Percentiles rank a stretch among this genome's conserved stretches.
phyloP scores from a whole-genome alignment of 2,888 invertebrate species.

The Tinea pellionella region DNA sequence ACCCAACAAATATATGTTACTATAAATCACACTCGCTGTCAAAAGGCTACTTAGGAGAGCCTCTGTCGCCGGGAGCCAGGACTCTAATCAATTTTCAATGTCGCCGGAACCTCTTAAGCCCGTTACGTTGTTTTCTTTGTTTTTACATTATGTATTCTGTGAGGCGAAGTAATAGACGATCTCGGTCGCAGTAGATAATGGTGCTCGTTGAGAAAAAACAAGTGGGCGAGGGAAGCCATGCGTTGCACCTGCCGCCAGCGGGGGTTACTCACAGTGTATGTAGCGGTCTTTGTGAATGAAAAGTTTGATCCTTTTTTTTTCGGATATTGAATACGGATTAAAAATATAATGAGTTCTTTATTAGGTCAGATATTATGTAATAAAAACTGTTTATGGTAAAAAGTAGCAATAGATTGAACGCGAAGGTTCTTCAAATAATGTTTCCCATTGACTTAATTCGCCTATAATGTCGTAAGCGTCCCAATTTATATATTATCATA shows the following conservation, averaged over 20 bases:
- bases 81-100: slow-evolving; percentile 16
- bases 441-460: slow-evolving; percentile 8
- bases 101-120: slow-evolving; percentile 9
- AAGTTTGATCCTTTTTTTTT: background rate
- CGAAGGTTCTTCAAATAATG: background rate
- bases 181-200: slow-evolving; percentile 19
- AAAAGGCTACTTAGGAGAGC: background rate
- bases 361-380: background rate
- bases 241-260: slow-evolving; percentile 22
- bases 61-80: background rate
- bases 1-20: background rate
- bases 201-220: slow-evolving; percentile 19
- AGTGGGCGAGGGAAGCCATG: slow-evolving; percentile 18
- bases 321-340: background rate
- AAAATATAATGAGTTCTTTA: background rate
- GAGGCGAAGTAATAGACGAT: slow-evolving; percentile 19
- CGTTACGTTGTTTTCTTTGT: slow-evolving; percentile 6
- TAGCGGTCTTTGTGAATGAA: background rate
- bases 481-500: slow-evolving; percentile 6
- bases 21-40: background rate
- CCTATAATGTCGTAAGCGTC: background rate
- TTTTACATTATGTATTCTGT: slow-evolving; percentile 19
- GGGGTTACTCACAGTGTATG: background rate
- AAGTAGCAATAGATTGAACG: too few species aligned
- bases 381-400: background rate